Base-by-base conservation (phyloP, 2,113 vertebrate genomes). In the Leptosomus discolor region DNA sequence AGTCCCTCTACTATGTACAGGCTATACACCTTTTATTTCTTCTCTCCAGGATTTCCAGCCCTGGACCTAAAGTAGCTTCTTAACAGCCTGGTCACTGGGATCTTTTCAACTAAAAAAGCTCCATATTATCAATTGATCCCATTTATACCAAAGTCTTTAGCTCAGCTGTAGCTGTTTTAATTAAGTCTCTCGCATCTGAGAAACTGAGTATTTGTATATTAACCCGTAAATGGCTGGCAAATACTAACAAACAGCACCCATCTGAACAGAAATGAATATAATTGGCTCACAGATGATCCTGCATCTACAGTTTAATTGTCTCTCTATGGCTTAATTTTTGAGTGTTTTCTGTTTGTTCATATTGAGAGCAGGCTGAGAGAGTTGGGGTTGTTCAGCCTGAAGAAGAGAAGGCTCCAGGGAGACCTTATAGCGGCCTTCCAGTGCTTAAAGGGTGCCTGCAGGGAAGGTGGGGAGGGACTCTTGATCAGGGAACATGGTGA, bases 101-200 rank as follows among this genome's bases (percentile, higher is more conserved):
- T 34, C 41, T 53, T 61, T 81, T 77, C n/a, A 76, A 29, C 16
- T 3, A 39, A 15, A 61, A 61, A 34, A 45, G 2, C 2, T 30
- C 1, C 1, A 5, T 0, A 0, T 18, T 46, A 5, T 15, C 23
- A 43, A 21, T 11, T 37, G 37, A 36, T 29, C 39, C 20, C 68
- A 21, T 57, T 81, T 57, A 48, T 36, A 61, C 12, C 20, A 23
- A 77, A 81, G 46, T 32, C 19, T 63, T 85, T 29, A 88, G 26
- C 30, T 88, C 70, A 82, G 53, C 11, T 63, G 30, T 56, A 70
- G 22, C 34, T 88, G 7, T 70, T n/a, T 84, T 65, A 69, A 70
- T 63, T 83, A 70, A 88, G 30, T 39, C 21, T 70, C n/a, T 54
- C 60, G 32, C 27, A 75, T 37, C 51, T 70, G 51, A 75, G 32